Conservation (phyloP, 2,113 vertebrate species). For the Spea bombifrons region DNA sequence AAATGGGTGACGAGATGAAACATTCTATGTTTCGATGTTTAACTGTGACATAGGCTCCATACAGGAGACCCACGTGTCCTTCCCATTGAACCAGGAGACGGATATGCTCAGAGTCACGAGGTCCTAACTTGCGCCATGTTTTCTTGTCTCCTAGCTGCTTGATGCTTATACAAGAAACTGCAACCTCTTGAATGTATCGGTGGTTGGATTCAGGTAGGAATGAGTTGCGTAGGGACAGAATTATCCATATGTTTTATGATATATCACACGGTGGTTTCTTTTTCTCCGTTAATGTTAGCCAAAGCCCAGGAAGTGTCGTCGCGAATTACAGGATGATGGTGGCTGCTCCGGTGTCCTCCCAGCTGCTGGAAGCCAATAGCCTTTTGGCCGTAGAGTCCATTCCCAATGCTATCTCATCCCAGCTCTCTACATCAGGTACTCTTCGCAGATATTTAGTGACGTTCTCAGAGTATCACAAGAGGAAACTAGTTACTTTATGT, state of each 20-base stretch:
- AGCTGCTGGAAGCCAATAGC: not conserved
- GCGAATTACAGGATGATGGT: not conserved
- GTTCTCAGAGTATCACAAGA: too few species aligned
- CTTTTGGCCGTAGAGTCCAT: not conserved
- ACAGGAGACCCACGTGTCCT: too few species aligned
- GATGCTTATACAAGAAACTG: constrained; percentile 15
- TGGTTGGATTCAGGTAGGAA: constrained; percentile 26
- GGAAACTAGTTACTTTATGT: too few species aligned
- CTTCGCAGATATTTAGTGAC: not conserved
- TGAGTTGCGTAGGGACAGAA: not conserved
- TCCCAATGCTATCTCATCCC: constrained; percentile 2
- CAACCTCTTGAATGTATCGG: constrained; percentile 8
- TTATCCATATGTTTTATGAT: not conserved
- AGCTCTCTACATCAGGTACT: constrained; percentile 23
- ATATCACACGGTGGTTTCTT: not conserved
- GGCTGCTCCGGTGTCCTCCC: not conserved
- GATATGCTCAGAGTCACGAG: too few species aligned
- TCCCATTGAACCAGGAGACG: too few species aligned
- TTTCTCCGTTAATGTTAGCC: not conserved
- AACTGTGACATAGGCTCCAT: too few species aligned
- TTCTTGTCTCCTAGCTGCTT: constrained; percentile 11
- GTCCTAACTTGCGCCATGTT: not conserved
- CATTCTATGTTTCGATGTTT: too few species aligned
- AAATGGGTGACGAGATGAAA: too few species aligned
- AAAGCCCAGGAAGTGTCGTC: constrained; percentile 24